A percentile compares a stretch with the other conserved stretches of the same genome.
Conservation (phyloP, 2,113 vertebrate genomes). For the Rallus limicola region DNA sequence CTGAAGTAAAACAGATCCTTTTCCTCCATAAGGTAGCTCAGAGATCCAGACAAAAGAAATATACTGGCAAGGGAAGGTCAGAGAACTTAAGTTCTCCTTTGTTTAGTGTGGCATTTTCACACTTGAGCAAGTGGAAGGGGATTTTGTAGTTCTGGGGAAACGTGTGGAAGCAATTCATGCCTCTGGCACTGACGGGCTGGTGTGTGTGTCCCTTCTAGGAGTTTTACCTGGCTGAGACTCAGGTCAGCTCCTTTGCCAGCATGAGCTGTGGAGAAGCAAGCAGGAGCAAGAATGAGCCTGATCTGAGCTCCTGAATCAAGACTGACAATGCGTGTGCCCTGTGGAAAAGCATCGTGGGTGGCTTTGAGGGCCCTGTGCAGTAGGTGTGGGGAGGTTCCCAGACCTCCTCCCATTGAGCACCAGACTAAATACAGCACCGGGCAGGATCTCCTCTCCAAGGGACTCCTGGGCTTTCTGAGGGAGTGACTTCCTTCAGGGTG, state of each 20-base stretch:
- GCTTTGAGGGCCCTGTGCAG: not conserved
- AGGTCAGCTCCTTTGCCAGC: not conserved
- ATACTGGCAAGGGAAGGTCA: not conserved
- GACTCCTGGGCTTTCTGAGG: not conserved
- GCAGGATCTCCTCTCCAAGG: not conserved
- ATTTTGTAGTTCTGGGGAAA: not conserved
- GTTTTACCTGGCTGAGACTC: not conserved
- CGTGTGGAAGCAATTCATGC: not conserved
- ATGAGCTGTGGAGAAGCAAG: not conserved
- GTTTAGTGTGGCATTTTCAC: not conserved
- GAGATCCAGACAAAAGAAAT: not conserved
- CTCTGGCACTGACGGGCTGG: not conserved
- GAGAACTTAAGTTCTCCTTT: not conserved
- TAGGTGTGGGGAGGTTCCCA: not conserved
- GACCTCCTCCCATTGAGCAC: not conserved
- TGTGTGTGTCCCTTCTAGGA: not conserved
- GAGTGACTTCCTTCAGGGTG: not conserved
- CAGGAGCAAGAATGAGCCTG: too few relatives aligned
- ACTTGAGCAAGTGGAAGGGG: not conserved
- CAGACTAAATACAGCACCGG: not conserved
- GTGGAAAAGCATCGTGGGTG: not conserved
- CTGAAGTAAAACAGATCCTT: not conserved
- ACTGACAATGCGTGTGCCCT: not conserved
- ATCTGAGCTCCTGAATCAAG: not conserved
- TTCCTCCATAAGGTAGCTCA: not conserved